Evolutionary conservation across 2,113 vertebrate species (phyloP), one percentile per base, ranked within the genome.

Genomic region (Mormyrus lacerda): DNA sequence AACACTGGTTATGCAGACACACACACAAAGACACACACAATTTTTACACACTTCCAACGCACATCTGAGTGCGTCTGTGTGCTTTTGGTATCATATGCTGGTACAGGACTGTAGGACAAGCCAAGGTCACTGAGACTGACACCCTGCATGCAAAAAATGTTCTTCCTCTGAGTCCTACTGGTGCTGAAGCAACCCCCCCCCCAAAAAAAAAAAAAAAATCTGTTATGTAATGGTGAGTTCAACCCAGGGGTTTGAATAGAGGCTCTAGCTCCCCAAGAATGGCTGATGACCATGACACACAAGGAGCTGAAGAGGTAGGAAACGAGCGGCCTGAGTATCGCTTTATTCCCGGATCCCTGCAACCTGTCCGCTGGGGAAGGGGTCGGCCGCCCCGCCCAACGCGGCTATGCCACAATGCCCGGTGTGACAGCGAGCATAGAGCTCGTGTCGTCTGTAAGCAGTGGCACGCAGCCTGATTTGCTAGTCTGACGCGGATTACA

Each of bases 401-500:
- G 0, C 1, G 1, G 13, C 27, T 73, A 15, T 1, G 1, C 27
- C 27, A 27, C 31, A 11, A 27, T 73, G 69, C 69, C 31, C 13
- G 6, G 69, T 0, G 58, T 94, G 93, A 94, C 92, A 90, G 91
- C 53, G 76, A 39, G n/a, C 58, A 61, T 61, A 3, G 8, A 27
- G 58, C 7, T 4, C 35, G 27, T 24, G 65, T 35, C 15, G n/a
- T 88, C 19, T 50, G 69, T 45, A 31, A 19, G 44, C 65, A 73
- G 65, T 15, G 65, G 27, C 13, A 73, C 17, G 13, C 13, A 17
- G 31, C 13, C 27, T 35, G 69, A 73, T 73, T 73, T 13, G 69
- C 13, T 39, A 35, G n/a, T 3, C 2, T 2, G 24, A 69, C n/a
- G n/a, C 1, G 3, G 69, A 73, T 73, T 15, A 17, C 31, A 73